Percentiles rank a stretch among this genome's conserved stretches.
phyloP scores from a whole-genome alignment of 2,113 vertebrate species.

The Passerina amoena region DNA sequence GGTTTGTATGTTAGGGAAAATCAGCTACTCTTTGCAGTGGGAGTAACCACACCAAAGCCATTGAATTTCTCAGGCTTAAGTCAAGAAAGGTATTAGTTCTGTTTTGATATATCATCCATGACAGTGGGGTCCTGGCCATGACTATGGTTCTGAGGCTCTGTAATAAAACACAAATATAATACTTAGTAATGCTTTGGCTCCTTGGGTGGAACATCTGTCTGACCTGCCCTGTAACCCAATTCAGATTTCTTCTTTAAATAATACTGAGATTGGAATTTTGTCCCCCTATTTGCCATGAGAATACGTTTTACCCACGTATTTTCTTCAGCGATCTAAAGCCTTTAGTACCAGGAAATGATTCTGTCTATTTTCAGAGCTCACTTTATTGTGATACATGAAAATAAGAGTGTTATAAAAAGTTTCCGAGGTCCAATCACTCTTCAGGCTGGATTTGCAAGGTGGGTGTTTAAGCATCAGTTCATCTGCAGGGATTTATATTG shows the following conservation, averaged over 20 bases:
- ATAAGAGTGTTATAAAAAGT: neutral
- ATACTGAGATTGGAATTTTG: neutral
- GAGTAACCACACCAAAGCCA: neutral
- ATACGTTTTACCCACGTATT: accelerated
- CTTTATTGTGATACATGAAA: neutral
- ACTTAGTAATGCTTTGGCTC: slow-evolving; percentile 52
- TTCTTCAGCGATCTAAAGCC: neutral
- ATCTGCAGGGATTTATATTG: neutral
- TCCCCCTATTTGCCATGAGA: neutral
- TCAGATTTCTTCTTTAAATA: slow-evolving; percentile 8
- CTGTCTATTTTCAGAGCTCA: neutral
- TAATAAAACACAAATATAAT: slow-evolving; percentile 32
- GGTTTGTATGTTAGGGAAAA: neutral
- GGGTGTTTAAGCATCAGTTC: neutral
- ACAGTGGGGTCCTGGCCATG: neutral
- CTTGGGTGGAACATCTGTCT: slow-evolving; percentile 45
- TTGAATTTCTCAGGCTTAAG: neutral
- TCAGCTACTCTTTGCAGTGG: neutral
- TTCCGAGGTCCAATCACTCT: neutral
- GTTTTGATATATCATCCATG: neutral
- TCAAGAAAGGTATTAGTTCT: neutral
- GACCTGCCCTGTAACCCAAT: neutral
- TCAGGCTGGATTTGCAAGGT: neutral
- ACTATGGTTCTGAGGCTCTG: neutral
- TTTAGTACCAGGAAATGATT: neutral